Conservation (phyloP, 2,797 vertebrate species). For the Lithobates pipiens region DNA sequence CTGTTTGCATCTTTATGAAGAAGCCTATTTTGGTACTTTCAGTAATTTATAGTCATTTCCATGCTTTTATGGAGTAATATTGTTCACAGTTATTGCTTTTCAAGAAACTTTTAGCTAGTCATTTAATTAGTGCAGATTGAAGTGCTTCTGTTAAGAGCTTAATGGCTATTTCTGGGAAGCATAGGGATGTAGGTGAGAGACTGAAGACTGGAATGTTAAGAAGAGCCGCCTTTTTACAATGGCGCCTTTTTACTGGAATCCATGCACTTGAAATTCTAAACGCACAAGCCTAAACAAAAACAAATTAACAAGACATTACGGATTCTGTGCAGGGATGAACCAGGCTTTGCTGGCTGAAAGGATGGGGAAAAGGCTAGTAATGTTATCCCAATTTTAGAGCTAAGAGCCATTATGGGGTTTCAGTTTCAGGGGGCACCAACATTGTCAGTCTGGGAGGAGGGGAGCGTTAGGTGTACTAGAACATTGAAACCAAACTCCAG, state of each 20-base stretch:
- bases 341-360: too few species aligned
- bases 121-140: constrained; percentile 19
- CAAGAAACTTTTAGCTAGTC: constrained; percentile 4
- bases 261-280: constrained; percentile 1
- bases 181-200: neutral
- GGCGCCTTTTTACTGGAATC: constrained; percentile 1
- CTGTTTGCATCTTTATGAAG: neutral
- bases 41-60: constrained; percentile 14
- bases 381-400: too few species aligned
- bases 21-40: neutral
- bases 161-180: constrained; percentile 36
- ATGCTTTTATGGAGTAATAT: neutral
- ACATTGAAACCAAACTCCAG: too few species aligned
- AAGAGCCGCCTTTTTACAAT: neutral
- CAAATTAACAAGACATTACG: too few species aligned
- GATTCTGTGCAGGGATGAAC: too few species aligned
- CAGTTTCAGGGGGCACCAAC: too few species aligned
- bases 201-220: neutral
- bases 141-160: constrained; percentile 15
- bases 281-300: too few species aligned
- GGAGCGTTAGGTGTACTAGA: too few species aligned
- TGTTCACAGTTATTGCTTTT: constrained; percentile 33
- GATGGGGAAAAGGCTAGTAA: too few species aligned
- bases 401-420: too few species aligned
- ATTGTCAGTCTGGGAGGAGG: too few species aligned